These are phyloP conservation scores for Acanthiza pusilla DNA, from an alignment of 2,797 vertebrate species.

Conservation along the genomic window DNA sequence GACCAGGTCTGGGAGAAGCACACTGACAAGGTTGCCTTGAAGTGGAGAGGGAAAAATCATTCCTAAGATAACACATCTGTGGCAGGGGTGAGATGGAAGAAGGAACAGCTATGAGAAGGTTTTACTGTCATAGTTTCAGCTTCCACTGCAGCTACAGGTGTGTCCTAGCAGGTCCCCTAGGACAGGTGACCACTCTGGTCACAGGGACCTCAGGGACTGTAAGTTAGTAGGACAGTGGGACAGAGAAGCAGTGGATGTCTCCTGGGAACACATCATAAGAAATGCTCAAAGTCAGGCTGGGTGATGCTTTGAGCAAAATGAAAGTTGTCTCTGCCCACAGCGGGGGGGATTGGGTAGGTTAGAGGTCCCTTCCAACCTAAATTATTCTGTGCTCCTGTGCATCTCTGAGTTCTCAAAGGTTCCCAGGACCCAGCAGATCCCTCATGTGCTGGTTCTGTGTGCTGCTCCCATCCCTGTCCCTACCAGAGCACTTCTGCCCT, in stretches of 20 bases:
- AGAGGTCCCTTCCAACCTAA: not conserved
- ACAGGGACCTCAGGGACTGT: not conserved
- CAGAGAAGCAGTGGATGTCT: not conserved
- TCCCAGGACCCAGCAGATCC: not conserved
- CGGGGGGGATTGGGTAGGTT: not conserved
- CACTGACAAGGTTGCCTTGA: not conserved
- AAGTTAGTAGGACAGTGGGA: not conserved
- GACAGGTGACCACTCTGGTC: fast-evolving
- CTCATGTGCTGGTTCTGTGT: not conserved
- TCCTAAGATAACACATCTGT: not conserved
- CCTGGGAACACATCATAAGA: not conserved
- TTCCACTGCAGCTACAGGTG: not conserved
- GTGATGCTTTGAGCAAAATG: not conserved
- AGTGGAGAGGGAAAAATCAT: not conserved
- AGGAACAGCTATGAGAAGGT: not conserved
- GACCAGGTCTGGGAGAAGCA: not conserved
- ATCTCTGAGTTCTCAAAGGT: not conserved
- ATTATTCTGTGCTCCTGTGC: not conserved
- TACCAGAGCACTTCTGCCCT: not conserved
- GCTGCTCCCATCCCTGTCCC: not conserved
- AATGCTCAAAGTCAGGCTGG: not conserved
- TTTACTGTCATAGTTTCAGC: not conserved
- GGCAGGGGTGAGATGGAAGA: fast-evolving
- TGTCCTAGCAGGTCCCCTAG: not conserved
- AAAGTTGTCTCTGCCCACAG: not conserved